A percentile compares a stretch with the other conserved stretches of the same genome.
Conservation (phyloP, 2,888 invertebrate species). For the Clepsis dumicolana region DNA sequence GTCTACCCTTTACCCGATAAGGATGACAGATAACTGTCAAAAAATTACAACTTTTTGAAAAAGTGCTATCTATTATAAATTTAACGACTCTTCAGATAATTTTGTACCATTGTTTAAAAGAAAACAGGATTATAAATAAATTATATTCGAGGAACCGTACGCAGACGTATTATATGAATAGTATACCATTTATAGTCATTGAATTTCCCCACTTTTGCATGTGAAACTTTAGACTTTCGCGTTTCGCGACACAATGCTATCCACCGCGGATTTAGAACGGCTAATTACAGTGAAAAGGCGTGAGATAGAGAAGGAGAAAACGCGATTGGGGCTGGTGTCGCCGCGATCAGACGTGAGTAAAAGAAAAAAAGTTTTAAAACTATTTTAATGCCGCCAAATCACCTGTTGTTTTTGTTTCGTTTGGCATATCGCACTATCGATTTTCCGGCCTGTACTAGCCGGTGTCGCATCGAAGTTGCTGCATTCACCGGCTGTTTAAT, state of each 20-base stretch:
- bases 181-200: background rate
- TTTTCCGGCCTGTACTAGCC: slow-evolving; percentile 37
- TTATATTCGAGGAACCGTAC: background rate
- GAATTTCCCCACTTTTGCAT: slow-evolving; percentile 29
- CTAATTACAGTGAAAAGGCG: slow-evolving; percentile 77
- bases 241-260: slow-evolving; percentile 68
- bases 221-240: slow-evolving; percentile 38
- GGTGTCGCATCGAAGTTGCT: slow-evolving; percentile 36
- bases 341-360: slow-evolving; percentile 45
- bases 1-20: no score
- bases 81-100: slow-evolving; percentile 8
- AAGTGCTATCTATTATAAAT: slow-evolving; percentile 5
- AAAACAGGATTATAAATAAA: background rate
- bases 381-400: slow-evolving; percentile 44
- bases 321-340: slow-evolving; percentile 61
- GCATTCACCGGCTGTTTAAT: slow-evolving; percentile 27
- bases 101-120: background rate
- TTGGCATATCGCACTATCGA: slow-evolving; percentile 40
- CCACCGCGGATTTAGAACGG: slow-evolving; percentile 73
- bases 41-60: slow-evolving; percentile 15
- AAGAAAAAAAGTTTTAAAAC: slow-evolving; percentile 15
- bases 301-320: slow-evolving; percentile 79
- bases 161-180: background rate
- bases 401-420: slow-evolving; percentile 54
- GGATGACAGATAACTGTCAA: slow-evolving; percentile 19